Percentiles rank a stretch among this genome's conserved stretches.
phyloP scores from a whole-genome alignment of 1,140 invertebrate species.

The Drosophila sucinea region DNA sequence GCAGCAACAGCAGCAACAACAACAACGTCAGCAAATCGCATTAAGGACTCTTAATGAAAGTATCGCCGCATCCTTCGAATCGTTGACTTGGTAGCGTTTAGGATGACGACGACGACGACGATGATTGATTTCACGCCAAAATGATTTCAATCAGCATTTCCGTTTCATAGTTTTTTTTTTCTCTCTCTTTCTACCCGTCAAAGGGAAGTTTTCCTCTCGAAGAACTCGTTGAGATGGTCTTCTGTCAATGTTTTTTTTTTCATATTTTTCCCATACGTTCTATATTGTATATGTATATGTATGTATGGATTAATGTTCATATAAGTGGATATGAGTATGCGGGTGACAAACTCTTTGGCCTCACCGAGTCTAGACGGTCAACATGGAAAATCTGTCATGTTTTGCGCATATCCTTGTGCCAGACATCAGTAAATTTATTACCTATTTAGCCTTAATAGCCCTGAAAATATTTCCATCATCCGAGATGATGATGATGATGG shows the following conservation, averaged over 20 bases:
- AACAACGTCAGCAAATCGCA: constrained; percentile 77
- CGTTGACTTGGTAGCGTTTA: constrained; percentile 43
- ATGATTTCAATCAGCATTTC: constrained; percentile 82
- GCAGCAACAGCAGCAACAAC: constrained; percentile 23
- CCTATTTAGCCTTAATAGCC: constrained; percentile 79
- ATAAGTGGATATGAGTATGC: constrained; percentile 24
- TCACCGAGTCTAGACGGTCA: constrained; percentile 58
- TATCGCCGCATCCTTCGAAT: constrained; percentile 69
- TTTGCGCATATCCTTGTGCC: constrained; percentile 58
- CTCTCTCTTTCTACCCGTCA: constrained; percentile 20
- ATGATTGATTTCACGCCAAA: constrained; percentile 83
- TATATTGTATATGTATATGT: background rate
- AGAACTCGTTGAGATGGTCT: constrained; percentile 11
- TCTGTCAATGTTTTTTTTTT: background rate
- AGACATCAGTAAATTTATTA: constrained; percentile 78
- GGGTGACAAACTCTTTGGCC: constrained; percentile 29
- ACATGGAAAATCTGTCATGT: constrained; percentile 55
- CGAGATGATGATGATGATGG: constrained; percentile 29
- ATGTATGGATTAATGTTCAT: background rate
- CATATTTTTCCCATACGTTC: background rate
- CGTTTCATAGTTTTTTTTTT: constrained; percentile 55
- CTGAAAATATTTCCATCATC: constrained; percentile 75
- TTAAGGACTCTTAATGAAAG: constrained; percentile 82
- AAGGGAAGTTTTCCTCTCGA: background rate
- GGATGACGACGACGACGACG: constrained; percentile 27